phyloP scores from a whole-genome alignment of 2,888 invertebrate genomes.

The Venustoraphidia nigricollis region DNA sequence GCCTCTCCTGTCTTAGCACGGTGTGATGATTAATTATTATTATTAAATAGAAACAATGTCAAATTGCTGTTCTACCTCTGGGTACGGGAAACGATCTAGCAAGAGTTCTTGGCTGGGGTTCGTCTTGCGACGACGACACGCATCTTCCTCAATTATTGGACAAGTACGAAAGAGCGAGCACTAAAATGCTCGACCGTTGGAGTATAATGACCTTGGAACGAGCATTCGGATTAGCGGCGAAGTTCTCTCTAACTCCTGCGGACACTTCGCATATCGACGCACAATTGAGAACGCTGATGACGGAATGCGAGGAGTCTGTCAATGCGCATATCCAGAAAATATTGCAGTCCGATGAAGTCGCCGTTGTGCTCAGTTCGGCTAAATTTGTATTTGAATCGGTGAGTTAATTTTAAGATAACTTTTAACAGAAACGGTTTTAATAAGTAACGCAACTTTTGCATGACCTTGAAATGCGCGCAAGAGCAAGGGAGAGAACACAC shows the following conservation, averaged over 20 bases:
- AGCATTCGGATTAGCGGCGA: constrained; percentile 33
- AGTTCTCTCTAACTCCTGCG: constrained; percentile 32
- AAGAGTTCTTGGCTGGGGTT: constrained; percentile 90
- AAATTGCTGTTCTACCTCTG: constrained; percentile 86
- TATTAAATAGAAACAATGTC: constrained; percentile 62
- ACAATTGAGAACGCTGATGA: constrained; percentile 28
- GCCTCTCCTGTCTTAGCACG: too few species aligned
- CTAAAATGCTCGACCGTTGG: constrained; percentile 96
- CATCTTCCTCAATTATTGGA: constrained; percentile 84
- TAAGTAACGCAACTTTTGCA: too few species aligned
- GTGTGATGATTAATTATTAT: too few species aligned
- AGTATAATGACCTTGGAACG: constrained; percentile 89
- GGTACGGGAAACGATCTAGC: constrained; percentile 96
- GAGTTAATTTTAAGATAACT: too few species aligned
- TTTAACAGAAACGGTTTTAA: too few species aligned
- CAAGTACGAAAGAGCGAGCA: constrained; percentile 90
- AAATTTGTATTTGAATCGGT: constrained; percentile 66
- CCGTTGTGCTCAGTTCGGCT: constrained; percentile 53
- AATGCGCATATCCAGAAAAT: constrained; percentile 73
- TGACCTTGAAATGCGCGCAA: too few species aligned
- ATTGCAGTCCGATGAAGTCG: constrained; percentile 64
- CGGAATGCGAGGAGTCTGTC: constrained; percentile 62
- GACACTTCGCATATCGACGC: constrained; percentile 22
- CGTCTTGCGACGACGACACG: constrained; percentile 89
- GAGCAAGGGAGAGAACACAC: too few species aligned